Conservation (phyloP, 2,797 vertebrate genomes). For the Xenentodon cancila region DNA sequence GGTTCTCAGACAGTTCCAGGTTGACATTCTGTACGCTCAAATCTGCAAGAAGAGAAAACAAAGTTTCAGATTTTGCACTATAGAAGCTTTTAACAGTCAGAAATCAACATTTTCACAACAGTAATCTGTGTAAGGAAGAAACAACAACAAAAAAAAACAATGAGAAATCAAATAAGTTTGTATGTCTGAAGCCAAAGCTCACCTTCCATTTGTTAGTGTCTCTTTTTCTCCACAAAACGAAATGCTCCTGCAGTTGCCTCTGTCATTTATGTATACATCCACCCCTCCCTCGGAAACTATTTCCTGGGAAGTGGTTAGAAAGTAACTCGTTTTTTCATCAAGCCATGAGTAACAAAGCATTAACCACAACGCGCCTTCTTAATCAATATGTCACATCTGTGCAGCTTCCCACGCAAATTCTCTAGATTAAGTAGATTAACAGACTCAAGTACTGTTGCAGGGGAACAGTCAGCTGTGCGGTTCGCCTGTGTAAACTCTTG, state of each 20-base stretch:
- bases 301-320: neutral
- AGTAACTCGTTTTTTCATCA: conserved; percentile 2
- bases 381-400: neutral
- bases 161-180: neutral
- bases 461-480: too few relatives aligned
- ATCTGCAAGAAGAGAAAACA: conserved; percentile 46
- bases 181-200: conserved; percentile 31
- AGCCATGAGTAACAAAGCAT: too few relatives aligned
- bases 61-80: neutral
- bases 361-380: too few relatives aligned
- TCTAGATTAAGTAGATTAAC: conserved; percentile 21
- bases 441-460: conserved; percentile 3
- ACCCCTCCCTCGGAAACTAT: conserved; percentile 42
- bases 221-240: neutral
- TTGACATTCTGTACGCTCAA: conserved; percentile 62
- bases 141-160: neutral
- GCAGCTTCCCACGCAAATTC: neutral
- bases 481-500: too few relatives aligned
- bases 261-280: conserved; percentile 36
- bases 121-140: neutral
- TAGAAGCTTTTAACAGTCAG: neutral
- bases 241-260: neutral
- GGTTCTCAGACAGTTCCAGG: conserved; percentile 68
- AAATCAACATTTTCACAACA: neutral
- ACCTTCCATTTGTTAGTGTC: conserved; percentile 72